Percentiles rank a stretch among this genome's conserved stretches.
phyloP scores from a whole-genome alignment of 2,113 vertebrate species.

The Onychostruthus taczanowskii region DNA sequence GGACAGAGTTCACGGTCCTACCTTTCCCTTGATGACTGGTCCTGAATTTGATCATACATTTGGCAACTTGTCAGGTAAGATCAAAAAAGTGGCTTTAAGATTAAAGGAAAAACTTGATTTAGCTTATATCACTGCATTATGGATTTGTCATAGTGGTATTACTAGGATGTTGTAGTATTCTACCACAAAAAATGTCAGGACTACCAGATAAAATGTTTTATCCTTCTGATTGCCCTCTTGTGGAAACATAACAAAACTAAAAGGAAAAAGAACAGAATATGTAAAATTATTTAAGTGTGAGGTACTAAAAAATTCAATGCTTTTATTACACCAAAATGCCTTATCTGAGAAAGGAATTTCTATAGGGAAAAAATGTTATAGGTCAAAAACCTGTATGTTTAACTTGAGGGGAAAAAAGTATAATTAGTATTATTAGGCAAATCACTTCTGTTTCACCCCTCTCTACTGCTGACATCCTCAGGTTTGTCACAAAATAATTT shows the following conservation, averaged over 20 bases:
- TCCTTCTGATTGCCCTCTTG: neutral
- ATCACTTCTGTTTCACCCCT: neutral
- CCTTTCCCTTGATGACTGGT: slow-evolving; percentile 72
- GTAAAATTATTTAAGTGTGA: neutral
- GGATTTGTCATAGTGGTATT: neutral
- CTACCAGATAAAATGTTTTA: neutral
- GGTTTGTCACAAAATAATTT: neutral
- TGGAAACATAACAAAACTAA: neutral
- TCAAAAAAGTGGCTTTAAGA: neutral
- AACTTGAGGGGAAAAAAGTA: neutral
- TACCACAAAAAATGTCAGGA: neutral
- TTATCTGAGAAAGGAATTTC: neutral
- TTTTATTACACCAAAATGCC: neutral
- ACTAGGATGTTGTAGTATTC: neutral
- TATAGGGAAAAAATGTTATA: neutral
- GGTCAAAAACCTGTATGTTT: neutral
- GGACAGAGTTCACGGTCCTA: slow-evolving; percentile 71
- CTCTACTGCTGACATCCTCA: neutral
- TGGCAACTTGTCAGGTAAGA: slow-evolving; percentile 83
- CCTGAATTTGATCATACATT: slow-evolving; percentile 88
- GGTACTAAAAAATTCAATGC: neutral
- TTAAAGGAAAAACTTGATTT: neutral
- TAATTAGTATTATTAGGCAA: neutral
- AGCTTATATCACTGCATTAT: neutral
- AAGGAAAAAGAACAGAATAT: neutral